Evolutionary conservation across 2,113 vertebrate genomes (phyloP).

Genomic region (Charina bottae): DNA sequence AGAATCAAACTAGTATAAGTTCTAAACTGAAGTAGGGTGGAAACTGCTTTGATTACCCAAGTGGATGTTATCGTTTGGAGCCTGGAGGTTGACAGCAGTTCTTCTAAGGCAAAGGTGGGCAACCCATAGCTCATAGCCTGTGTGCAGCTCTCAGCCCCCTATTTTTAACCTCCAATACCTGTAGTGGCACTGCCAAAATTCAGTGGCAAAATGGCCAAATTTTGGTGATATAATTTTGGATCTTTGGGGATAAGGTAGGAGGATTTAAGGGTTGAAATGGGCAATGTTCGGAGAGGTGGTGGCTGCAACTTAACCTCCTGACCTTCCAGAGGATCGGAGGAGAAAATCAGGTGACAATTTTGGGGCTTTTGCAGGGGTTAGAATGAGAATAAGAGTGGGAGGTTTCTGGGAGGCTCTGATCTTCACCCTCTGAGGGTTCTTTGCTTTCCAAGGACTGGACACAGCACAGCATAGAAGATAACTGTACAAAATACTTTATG

Average conservation of each 20-base stretch:
- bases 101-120: background rate
- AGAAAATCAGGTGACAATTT: background rate
- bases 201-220: background rate
- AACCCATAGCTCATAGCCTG: background rate
- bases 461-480: background rate
- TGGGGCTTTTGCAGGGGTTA: background rate
- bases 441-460: background rate
- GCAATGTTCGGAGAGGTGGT: background rate
- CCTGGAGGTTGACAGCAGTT: background rate
- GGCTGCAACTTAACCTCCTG: background rate
- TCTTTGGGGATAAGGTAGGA: background rate
- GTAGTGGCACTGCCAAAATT: background rate
- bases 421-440: background rate
- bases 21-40: background rate
- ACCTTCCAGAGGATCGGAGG: background rate
- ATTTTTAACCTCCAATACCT: background rate
- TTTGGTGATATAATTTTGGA: background rate
- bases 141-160: background rate
- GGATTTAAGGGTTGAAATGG: background rate
- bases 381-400: background rate
- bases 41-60: background rate
- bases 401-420: background rate
- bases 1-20: background rate
- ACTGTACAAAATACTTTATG: background rate
- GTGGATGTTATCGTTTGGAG: background rate